Percentiles rank a stretch among this genome's conserved stretches.
phyloP scores from a whole-genome alignment of 1,140 invertebrate genomes.

The Ctenoplectra terminalis region DNA sequence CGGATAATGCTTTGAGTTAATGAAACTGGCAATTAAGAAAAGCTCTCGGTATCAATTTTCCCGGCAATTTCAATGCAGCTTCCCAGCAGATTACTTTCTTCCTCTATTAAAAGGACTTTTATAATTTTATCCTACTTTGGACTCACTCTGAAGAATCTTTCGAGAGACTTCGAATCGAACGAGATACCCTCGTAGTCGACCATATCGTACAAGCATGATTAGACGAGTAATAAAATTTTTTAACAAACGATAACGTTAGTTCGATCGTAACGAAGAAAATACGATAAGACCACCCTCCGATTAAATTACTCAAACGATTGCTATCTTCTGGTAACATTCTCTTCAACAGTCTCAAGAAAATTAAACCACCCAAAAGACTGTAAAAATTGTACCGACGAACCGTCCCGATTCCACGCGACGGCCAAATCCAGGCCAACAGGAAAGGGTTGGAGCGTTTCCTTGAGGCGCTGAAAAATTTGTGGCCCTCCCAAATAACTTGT shows the following conservation, averaged over 20 bases:
- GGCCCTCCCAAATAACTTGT: too few relatives aligned
- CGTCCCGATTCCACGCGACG: neutral
- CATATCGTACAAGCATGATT: neutral
- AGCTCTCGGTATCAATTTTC: conserved; percentile 32
- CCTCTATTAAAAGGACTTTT: neutral
- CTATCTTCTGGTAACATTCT: too few relatives aligned
- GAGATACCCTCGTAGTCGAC: neutral
- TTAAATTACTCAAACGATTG: too few relatives aligned
- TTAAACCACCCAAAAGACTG: too few relatives aligned
- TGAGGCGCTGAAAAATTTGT: conserved; percentile 10
- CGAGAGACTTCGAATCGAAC: neutral
- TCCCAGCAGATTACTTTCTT: conserved; percentile 14
- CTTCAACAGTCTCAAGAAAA: too few relatives aligned
- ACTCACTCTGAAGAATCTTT: neutral
- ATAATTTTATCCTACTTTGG: neutral
- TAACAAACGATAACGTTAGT: too few relatives aligned
- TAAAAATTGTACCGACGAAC: neutral
- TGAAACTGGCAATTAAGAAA: conserved; percentile 23
- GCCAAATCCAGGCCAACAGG: neutral
- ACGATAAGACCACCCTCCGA: too few relatives aligned
- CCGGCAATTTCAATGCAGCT: neutral
- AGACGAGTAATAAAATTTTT: neutral
- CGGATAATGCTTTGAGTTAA: conserved; percentile 20
- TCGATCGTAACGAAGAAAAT: too few relatives aligned
- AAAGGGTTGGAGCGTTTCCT: neutral